Evolutionary conservation across 2,113 vertebrate species (phyloP).

Genomic region (Upupa epops): DNA sequence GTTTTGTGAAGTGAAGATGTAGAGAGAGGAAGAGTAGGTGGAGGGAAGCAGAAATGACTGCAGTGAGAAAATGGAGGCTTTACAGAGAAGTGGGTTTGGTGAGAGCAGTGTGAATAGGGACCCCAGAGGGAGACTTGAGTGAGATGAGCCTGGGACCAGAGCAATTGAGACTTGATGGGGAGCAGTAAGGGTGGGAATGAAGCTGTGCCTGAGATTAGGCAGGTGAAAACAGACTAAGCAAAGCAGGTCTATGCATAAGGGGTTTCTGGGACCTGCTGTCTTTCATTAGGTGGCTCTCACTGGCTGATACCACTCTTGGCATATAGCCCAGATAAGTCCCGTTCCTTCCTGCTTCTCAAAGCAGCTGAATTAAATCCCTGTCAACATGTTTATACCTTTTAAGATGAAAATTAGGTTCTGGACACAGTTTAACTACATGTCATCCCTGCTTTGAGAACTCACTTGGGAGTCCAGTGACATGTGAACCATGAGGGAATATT

Average conservation of each 20-base stretch:
- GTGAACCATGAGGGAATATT: neutral
- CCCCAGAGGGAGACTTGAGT: neutral
- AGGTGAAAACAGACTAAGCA: neutral
- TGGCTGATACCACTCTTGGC: neutral
- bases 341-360: neutral
- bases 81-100: neutral
- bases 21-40: neutral
- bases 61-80: neutral
- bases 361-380: neutral
- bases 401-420: neutral
- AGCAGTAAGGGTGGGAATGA: neutral
- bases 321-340: neutral
- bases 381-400: neutral
- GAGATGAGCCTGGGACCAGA: neutral
- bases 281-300: neutral
- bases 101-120: neutral
- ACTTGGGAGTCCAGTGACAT: neutral
- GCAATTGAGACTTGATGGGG: fast-evolving
- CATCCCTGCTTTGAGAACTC: neutral
- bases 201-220: neutral
- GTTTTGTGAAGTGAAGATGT: neutral
- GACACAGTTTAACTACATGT: neutral
- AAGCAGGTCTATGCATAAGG: fast-evolving
- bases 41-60: neutral
- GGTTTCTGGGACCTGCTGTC: neutral